phyloP scores from a whole-genome alignment of 1,140 invertebrate genomes.

The Amyelois transitella region DNA sequence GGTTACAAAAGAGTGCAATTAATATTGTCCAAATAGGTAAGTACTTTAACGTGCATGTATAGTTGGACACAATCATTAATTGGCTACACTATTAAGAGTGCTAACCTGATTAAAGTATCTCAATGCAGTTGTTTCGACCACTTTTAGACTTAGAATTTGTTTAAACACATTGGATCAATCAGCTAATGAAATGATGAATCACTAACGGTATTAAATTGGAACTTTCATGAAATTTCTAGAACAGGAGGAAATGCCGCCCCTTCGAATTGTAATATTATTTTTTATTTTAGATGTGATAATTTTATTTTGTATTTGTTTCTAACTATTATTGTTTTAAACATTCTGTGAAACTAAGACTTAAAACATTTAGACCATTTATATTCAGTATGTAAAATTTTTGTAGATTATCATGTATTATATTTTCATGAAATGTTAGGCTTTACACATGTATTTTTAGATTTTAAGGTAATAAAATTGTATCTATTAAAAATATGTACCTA shows the following conservation, averaged over 20 bases:
- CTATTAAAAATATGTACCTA: constrained; percentile 18
- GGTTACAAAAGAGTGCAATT: no score
- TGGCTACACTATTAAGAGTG: no score
- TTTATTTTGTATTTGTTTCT: constrained; percentile 9
- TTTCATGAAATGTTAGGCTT: constrained; percentile 45
- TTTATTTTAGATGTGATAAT: constrained; percentile 13
- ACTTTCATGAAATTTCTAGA: not conserved
- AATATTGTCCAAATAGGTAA: no score
- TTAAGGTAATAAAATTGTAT: constrained; percentile 52
- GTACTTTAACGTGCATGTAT: no score
- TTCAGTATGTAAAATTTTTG: constrained; percentile 9
- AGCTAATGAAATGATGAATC: no score
- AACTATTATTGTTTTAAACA: constrained; percentile 10
- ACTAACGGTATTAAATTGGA: no score
- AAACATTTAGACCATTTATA: constrained; percentile 8
- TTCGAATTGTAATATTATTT: not conserved
- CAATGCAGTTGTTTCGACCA: no score
- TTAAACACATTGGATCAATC: no score
- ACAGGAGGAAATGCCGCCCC: not conserved
- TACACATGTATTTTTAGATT: constrained; percentile 44
- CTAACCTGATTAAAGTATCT: no score
- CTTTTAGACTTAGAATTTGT: no score
- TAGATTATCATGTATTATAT: constrained; percentile 18
- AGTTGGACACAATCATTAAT: no score
- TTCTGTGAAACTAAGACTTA: constrained; percentile 10